A percentile compares a stretch with the other conserved stretches of the same genome.
phyloP scores from a whole-genome alignment of 2,113 vertebrate genomes.

The Nesogale talazaci region DNA sequence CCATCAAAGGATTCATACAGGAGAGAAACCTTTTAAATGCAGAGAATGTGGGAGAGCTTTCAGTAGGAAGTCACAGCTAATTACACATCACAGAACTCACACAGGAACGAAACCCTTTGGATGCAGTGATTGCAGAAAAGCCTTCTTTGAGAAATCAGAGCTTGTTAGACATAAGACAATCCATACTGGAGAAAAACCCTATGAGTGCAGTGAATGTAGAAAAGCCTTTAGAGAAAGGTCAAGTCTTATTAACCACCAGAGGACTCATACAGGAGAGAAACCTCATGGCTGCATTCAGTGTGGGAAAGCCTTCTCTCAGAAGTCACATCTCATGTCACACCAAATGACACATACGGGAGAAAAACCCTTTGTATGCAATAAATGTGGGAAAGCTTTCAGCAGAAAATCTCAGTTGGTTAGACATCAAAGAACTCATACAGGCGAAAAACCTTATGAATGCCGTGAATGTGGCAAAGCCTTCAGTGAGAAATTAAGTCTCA shows the following conservation, averaged over 20 bases:
- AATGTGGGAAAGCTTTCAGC: conserved; percentile 74
- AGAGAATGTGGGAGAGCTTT: conserved; percentile 82
- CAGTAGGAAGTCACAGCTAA: conserved; percentile 79
- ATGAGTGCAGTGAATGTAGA: conserved; percentile 63
- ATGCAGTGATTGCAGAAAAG: conserved; percentile 68
- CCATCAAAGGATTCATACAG: conserved; percentile 76
- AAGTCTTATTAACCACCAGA: conserved; percentile 73
- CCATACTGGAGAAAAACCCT: conserved; percentile 73
- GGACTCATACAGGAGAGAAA: conserved; percentile 77
- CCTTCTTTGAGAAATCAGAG: conserved; percentile 68
- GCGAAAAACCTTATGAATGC: conserved; percentile 73
- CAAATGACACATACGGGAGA: conserved; percentile 74
- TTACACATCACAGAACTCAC: conserved; percentile 73
- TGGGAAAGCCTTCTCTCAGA: conserved; percentile 75
- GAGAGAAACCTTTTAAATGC: conserved; percentile 74
- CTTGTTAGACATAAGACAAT: conserved; percentile 68
- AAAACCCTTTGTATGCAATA: conserved; percentile 67
- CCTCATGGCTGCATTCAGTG: conserved; percentile 74
- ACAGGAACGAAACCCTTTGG: conserved; percentile 68
- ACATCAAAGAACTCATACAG: conserved; percentile 73
- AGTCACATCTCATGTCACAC: conserved; percentile 70
- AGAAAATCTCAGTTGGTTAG: conserved; percentile 70
- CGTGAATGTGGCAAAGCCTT: conserved; percentile 75
- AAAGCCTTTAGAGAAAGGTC: conserved; percentile 73
- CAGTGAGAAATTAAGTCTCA: conserved; percentile 70